Evolutionary conservation across 2,888 invertebrate genomes (phyloP).

Genomic region (Mesoligia furuncula): DNA sequence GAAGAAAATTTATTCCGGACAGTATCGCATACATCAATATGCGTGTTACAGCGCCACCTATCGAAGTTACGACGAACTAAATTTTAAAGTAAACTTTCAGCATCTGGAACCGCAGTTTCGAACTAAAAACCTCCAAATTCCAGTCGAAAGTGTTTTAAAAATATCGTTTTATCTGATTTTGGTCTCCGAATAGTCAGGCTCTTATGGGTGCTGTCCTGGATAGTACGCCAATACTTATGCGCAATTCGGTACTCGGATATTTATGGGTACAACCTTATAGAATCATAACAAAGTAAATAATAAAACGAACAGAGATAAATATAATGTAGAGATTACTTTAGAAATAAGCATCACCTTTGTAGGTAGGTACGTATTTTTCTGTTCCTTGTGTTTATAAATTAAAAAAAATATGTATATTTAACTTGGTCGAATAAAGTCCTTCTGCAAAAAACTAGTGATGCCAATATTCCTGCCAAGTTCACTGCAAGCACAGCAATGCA

Average conservation of each 20-base stretch:
- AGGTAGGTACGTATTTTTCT: no score
- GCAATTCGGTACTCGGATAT: no score
- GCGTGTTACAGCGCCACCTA: slow-evolving; percentile 11
- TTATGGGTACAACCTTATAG: background rate
- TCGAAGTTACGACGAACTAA: slow-evolving; percentile 1
- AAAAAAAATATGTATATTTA: no score
- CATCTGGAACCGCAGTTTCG: background rate
- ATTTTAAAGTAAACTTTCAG: background rate
- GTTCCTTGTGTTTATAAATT: no score
- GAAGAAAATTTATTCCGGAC: background rate
- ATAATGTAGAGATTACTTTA: background rate
- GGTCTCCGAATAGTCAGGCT: no score
- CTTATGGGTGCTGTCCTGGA: no score
- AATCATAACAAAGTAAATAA: background rate
- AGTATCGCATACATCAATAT: background rate
- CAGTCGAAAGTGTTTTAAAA: no score
- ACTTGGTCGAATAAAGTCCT: background rate
- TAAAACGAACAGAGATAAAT: background rate
- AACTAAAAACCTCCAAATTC: no score
- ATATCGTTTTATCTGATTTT: no score
- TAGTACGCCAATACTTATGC: no score
- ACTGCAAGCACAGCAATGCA: slow-evolving; percentile 5
- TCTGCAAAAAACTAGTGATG: background rate
- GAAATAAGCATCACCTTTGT: no score
- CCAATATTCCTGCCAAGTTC: slow-evolving; percentile 2